These are phyloP conservation scores for Apogon hyalosoma DNA, from an alignment of 2,797 vertebrate species.

Conservation along the genomic window DNA sequence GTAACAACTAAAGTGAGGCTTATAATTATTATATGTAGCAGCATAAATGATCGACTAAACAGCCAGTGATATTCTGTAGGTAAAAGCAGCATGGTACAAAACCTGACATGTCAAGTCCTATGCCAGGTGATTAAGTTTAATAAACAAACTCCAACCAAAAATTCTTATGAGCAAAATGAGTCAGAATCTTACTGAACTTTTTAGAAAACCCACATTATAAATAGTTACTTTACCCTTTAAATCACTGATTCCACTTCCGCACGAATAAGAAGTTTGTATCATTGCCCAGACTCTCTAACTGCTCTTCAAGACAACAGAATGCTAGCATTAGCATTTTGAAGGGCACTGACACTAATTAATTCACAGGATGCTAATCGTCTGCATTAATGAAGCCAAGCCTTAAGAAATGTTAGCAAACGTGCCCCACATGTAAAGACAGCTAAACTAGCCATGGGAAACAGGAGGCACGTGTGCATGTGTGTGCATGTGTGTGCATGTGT, in stretches of 20 bases:
- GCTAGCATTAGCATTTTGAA: constrained; percentile 87
- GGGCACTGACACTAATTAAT: constrained; percentile 87
- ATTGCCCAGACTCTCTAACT: constrained; percentile 62
- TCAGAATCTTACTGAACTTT: neutral
- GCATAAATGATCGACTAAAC: too few species aligned
- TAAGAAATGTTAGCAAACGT: constrained; percentile 85
- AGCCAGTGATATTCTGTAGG: too few species aligned
- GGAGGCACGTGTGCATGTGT: constrained; percentile 32
- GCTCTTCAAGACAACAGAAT: constrained; percentile 79
- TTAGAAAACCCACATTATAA: constrained; percentile 38
- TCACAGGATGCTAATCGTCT: constrained; percentile 84
- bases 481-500: constrained; percentile 20
- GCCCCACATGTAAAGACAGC: constrained; percentile 82
- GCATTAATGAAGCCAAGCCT: constrained; percentile 86
- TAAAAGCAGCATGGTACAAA: too few species aligned
- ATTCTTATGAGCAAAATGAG: constrained; percentile 1
- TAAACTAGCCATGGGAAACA: constrained; percentile 78
- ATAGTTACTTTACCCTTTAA: constrained; percentile 20
- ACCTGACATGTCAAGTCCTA: too few species aligned
- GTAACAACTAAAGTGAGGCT: too few species aligned
- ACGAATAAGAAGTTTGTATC: constrained; percentile 82
- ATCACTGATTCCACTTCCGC: constrained; percentile 52
- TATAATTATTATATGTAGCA: too few species aligned
- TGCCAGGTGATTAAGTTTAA: too few species aligned
- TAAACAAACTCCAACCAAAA: constrained; percentile 34